Evolutionary conservation across 2,888 invertebrate genomes (phyloP).

Genomic region (Andrena fulva): DNA sequence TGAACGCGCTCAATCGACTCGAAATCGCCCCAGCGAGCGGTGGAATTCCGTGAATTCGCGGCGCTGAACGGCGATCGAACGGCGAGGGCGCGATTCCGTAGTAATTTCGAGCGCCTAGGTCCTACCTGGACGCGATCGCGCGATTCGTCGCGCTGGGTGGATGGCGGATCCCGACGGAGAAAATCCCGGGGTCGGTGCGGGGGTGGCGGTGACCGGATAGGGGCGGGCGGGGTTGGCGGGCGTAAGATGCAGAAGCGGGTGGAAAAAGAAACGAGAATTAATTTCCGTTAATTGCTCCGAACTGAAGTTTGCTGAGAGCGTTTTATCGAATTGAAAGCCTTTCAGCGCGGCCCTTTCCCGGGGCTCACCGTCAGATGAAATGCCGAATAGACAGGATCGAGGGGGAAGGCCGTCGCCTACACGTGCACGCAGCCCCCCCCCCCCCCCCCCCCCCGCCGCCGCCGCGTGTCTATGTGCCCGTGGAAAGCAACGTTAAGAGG

Average conservation of each 20-base stretch:
- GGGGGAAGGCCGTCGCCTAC: slow-evolving; percentile 49
- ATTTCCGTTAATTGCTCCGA: slow-evolving; percentile 80
- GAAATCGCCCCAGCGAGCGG: slow-evolving; percentile 25
- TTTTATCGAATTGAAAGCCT: slow-evolving; percentile 76
- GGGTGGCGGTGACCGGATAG: neutral
- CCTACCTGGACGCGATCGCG: slow-evolving; percentile 7
- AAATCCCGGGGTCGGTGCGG: slow-evolving; percentile 1
- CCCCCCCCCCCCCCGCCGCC: no score
- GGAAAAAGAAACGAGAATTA: slow-evolving; percentile 76
- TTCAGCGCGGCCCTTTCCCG: slow-evolving; percentile 71
- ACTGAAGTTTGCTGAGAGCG: slow-evolving; percentile 75
- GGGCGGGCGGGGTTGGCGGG: neutral
- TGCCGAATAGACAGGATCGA: slow-evolving; percentile 62
- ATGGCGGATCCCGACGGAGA: slow-evolving; percentile 22
- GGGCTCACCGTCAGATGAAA: slow-evolving; percentile 62
- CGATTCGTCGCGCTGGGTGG: neutral
- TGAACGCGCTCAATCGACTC: slow-evolving; percentile 45
- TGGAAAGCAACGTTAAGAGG: slow-evolving; percentile 55
- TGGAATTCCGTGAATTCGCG: slow-evolving; percentile 38
- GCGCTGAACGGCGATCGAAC: slow-evolving; percentile 18
- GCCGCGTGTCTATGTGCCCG: slow-evolving; percentile 35
- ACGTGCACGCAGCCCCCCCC: slow-evolving; percentile 9
- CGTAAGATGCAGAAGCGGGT: slow-evolving; percentile 48
- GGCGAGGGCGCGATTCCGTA: neutral
- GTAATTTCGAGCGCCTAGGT: slow-evolving; percentile 3